A percentile compares a stretch with the other conserved stretches of the same genome.
These are phyloP conservation scores for Simalia tracyae DNA, from an alignment of 2,797 vertebrate genomes.

Conservation along the genomic window DNA sequence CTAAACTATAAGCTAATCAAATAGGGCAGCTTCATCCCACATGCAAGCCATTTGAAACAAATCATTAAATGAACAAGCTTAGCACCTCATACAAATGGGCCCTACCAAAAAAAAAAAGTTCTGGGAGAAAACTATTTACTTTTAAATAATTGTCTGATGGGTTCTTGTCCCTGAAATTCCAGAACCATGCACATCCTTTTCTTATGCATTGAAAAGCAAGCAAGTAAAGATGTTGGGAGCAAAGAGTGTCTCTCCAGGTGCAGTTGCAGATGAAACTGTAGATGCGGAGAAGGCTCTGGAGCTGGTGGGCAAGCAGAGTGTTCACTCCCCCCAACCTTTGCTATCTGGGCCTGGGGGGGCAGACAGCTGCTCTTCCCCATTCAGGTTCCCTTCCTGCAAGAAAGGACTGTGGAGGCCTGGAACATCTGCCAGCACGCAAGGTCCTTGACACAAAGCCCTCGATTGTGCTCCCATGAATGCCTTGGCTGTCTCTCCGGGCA, in stretches of 20 bases:
- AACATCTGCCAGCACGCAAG: not conserved
- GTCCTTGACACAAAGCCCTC: conserved; percentile 37
- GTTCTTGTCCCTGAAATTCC: not conserved
- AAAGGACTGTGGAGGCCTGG: accelerated
- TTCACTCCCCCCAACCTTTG: not conserved
- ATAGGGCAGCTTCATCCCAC: not conserved
- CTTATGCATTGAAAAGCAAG: not conserved
- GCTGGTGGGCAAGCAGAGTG: not conserved
- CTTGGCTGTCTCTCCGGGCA: not conserved
- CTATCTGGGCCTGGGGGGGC: not conserved
- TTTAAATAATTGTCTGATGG: not conserved
- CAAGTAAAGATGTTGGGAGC: not conserved
- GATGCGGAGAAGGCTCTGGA: not conserved
- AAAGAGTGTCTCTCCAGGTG: not conserved
- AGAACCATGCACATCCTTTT: not conserved
- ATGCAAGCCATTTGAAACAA: not conserved
- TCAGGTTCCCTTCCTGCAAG: not conserved
- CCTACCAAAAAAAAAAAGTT: not conserved
- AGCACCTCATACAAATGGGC: not conserved
- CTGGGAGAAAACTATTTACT: not conserved
- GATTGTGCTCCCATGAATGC: conserved; percentile 21
- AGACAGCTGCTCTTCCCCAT: conserved; percentile 13
- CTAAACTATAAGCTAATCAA: not conserved
- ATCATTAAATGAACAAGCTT: not conserved
- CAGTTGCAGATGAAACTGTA: not conserved